phyloP scores from a whole-genome alignment of 2,888 invertebrate species.

The Plutella xylostella region DNA sequence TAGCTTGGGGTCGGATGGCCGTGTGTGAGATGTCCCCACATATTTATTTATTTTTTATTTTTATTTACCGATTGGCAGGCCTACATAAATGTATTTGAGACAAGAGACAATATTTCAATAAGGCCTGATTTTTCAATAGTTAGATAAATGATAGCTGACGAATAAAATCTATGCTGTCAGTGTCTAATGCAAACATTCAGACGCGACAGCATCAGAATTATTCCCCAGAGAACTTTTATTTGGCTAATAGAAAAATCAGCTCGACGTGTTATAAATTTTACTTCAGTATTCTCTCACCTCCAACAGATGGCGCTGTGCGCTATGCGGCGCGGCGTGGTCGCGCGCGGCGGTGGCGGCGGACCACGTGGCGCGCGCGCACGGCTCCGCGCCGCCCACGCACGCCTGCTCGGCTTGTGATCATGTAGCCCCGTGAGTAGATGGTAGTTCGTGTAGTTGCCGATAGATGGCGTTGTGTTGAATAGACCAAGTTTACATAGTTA shows the following conservation, averaged over 20 bases:
- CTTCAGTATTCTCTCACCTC: background rate
- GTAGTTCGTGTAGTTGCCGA: background rate
- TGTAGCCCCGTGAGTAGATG: background rate
- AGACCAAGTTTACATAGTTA: no score
- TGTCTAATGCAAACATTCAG: no score
- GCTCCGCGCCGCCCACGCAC: conserved; percentile 32
- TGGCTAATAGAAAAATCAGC: background rate
- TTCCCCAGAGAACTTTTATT: no score
- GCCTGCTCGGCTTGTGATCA: conserved; percentile 22
- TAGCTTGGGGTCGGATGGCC: no score
- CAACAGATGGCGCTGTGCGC: conserved; percentile 42
- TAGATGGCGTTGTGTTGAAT: background rate
- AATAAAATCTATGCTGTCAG: background rate
- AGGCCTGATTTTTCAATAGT: background rate
- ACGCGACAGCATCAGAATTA: no score
- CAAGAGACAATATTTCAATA: background rate
- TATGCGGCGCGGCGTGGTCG: conserved; percentile 33
- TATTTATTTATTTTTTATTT: no score
- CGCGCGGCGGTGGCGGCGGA: conserved; percentile 50
- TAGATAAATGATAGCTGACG: background rate
- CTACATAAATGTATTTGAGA: background rate
- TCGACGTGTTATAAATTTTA: background rate
- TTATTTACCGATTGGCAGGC: no score
- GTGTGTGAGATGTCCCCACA: no score
- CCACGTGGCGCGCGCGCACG: conserved; percentile 39